A percentile compares a stretch with the other conserved stretches of the same genome.
Conservation (phyloP, 2,113 vertebrate genomes). For the Mobula hypostoma region DNA sequence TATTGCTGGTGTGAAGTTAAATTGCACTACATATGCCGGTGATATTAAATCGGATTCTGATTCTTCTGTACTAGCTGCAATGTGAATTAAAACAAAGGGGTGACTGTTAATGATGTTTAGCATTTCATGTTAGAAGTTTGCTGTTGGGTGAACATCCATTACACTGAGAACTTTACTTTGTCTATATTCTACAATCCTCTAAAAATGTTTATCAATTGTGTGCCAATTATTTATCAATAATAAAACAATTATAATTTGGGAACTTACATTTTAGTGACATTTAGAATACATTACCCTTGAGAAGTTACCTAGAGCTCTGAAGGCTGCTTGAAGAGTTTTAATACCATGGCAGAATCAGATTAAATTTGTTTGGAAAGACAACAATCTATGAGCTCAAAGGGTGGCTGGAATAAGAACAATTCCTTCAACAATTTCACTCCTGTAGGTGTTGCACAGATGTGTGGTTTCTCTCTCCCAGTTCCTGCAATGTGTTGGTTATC, state of each 20-base stretch:
- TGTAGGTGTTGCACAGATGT: neutral
- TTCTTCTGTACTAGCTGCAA: neutral
- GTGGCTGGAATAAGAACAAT: neutral
- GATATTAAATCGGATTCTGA: too few species aligned
- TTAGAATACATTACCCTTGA: constrained; percentile 6
- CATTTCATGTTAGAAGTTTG: neutral
- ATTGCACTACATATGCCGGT: too few species aligned
- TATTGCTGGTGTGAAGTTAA: too few species aligned
- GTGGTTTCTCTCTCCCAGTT: too few species aligned
- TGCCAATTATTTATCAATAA: neutral
- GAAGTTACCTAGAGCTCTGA: neutral
- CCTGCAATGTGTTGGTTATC: too few species aligned
- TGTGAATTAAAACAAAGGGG: neutral
- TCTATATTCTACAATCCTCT: neutral
- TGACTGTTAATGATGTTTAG: neutral
- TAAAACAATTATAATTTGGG: neutral
- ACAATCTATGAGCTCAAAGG: neutral
- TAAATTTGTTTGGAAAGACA: constrained; percentile 8
- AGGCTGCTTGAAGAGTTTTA: neutral
- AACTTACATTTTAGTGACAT: neutral
- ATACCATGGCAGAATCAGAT: neutral
- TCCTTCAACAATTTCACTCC: constrained; percentile 5
- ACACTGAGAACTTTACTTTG: neutral
- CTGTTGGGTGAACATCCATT: neutral
- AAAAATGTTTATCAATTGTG: neutral